A percentile compares a stretch with the other conserved stretches of the same genome.
Evolutionary conservation across 1,140 invertebrate species (phyloP).

Genomic region (Phthorimaea operculella): DNA sequence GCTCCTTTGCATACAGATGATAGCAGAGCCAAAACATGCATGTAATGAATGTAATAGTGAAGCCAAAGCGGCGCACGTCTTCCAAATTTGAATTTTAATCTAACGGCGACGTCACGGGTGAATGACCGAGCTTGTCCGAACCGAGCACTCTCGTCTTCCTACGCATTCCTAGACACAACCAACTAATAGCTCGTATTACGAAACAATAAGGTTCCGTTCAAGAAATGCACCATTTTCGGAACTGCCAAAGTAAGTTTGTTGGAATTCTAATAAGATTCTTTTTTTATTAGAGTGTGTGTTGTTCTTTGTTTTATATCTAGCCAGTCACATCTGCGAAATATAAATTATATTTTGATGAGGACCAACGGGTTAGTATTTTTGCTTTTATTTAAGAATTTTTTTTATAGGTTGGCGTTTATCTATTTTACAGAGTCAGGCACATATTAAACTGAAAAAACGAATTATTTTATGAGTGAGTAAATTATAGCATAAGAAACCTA

Average conservation of each 20-base stretch:
- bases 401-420: too few species aligned
- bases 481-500: too few species aligned
- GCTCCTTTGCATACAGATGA: too few species aligned
- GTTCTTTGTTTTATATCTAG: not conserved
- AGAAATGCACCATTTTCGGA: not conserved
- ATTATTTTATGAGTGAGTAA: too few species aligned
- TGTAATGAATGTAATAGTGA: not conserved
- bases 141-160: slow-evolving; percentile 15
- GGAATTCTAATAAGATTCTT: not conserved
- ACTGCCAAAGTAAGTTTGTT: not conserved
- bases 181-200: not conserved
- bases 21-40: too few species aligned
- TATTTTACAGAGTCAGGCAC: too few species aligned
- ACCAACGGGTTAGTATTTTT: too few species aligned
- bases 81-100: slow-evolving; percentile 60
- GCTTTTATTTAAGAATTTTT: too few species aligned
- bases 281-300: not conserved
- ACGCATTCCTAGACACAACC: not conserved
- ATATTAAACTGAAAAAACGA: too few species aligned
- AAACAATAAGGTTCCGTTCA: not conserved
- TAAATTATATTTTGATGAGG: not conserved
- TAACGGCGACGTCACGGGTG: slow-evolving; percentile 50
- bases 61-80: slow-evolving; percentile 21
- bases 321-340: not conserved
- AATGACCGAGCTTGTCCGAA: slow-evolving; percentile 51